Conservation (phyloP, 2,113 vertebrate genomes). For the Anas platyrhynchos region DNA sequence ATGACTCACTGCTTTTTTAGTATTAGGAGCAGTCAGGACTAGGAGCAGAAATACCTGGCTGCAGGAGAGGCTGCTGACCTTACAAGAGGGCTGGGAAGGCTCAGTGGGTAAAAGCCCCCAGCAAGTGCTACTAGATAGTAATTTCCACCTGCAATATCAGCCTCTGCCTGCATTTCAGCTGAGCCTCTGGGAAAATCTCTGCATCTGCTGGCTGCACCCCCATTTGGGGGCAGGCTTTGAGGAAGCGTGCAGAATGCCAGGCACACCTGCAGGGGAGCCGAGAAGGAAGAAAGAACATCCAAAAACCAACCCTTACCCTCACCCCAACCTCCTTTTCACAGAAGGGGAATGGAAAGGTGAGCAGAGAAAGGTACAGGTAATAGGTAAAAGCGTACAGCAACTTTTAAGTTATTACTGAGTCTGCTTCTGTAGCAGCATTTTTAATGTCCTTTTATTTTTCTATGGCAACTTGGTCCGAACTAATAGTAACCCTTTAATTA, state of each 20-base stretch:
- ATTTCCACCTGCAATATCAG: background rate
- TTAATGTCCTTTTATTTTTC: background rate
- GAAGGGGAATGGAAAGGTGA: background rate
- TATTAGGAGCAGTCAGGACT: background rate
- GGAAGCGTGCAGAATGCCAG: background rate
- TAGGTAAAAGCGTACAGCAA: background rate
- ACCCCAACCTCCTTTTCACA: background rate
- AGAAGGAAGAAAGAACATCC: background rate
- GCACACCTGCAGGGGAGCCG: background rate
- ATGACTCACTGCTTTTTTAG: background rate
- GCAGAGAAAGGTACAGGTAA: background rate
- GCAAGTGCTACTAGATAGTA: background rate
- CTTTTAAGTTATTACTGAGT: background rate
- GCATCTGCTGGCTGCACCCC: background rate
- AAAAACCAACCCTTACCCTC: background rate
- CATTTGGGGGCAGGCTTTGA: background rate
- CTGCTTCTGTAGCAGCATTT: background rate
- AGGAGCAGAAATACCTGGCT: background rate
- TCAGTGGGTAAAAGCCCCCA: background rate
- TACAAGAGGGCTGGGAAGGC: background rate
- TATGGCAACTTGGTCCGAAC: background rate
- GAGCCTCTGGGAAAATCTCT: background rate
- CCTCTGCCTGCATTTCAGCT: background rate
- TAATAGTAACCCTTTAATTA: background rate
- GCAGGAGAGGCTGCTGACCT: background rate